phyloP scores from a whole-genome alignment of 2,797 vertebrate species.

The Microchirus variegatus region DNA sequence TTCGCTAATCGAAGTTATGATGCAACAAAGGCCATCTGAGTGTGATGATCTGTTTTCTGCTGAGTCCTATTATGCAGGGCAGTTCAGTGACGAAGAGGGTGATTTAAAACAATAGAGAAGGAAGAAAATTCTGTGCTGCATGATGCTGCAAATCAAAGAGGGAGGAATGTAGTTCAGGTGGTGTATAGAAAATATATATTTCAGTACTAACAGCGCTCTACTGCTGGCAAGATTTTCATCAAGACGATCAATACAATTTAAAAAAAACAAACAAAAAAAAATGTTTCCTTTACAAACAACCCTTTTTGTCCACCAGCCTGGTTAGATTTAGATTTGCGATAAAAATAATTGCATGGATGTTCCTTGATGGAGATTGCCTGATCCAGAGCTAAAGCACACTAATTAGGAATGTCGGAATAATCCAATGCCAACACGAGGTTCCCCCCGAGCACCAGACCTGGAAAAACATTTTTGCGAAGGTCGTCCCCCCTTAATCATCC shows the following conservation, averaged over 20 bases:
- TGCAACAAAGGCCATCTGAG: background rate
- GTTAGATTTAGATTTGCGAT: slow-evolving; percentile 54
- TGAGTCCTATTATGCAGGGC: too few species aligned
- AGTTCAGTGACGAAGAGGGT: too few species aligned
- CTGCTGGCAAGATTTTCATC: slow-evolving; percentile 17
- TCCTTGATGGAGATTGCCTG: slow-evolving; percentile 43
- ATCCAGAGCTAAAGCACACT: slow-evolving; percentile 41
- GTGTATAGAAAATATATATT: slow-evolving; percentile 13
- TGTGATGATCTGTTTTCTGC: background rate
- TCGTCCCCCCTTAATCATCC: slow-evolving; percentile 65
- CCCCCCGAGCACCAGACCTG: slow-evolving; percentile 60
- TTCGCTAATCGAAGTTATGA: background rate
- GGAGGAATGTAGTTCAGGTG: background rate
- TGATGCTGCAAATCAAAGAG: background rate
- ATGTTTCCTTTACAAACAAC: slow-evolving; percentile 38
- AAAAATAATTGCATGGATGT: slow-evolving; percentile 56
- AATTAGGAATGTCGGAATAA: slow-evolving; percentile 69
- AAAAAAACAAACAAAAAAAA: too few species aligned
- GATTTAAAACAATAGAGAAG: background rate
- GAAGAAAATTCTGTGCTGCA: background rate
- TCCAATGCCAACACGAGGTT: slow-evolving; percentile 66
- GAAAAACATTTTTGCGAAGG: slow-evolving; percentile 70
- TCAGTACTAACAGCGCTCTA: background rate
- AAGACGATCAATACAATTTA: slow-evolving; percentile 42
- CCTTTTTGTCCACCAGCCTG: slow-evolving; percentile 30